Evolutionary conservation across 2,113 vertebrate genomes (phyloP).

Genomic region (Alethe castanea): DNA sequence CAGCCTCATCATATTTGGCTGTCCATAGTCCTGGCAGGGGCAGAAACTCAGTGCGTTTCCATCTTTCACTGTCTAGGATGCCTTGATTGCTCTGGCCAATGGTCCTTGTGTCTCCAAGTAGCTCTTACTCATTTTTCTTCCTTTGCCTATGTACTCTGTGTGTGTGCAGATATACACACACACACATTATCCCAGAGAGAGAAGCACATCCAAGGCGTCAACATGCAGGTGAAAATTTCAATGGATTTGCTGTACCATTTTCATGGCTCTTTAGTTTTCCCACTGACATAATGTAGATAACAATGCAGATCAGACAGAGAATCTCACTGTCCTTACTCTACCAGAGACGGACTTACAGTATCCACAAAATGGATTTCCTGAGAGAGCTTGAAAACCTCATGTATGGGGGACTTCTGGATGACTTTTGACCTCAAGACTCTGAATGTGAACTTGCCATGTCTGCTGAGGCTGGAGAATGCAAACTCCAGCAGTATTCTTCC

Average conservation of each 20-base stretch:
- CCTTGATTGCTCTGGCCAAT: background rate
- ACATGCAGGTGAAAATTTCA: background rate
- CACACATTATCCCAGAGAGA: background rate
- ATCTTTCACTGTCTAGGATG: background rate
- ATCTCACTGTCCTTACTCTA: background rate
- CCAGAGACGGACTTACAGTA: background rate
- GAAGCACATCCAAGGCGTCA: background rate
- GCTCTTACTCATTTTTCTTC: background rate
- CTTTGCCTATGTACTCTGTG: background rate
- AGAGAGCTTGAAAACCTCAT: background rate
- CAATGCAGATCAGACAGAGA: background rate
- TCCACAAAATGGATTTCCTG: background rate
- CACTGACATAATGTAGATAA: background rate
- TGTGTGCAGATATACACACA: rapidly evolving
- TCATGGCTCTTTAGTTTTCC: background rate
- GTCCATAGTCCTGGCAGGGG: background rate
- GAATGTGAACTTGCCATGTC: background rate
- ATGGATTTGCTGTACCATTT: background rate
- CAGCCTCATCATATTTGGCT: background rate
- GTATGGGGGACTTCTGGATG: background rate
- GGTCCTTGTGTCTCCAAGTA: background rate
- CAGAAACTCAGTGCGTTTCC: background rate
- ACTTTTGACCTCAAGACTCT: background rate
- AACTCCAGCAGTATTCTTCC: background rate
- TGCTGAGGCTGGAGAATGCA: background rate